These are phyloP conservation scores for Mycetomoellerius zeteki DNA, from an alignment of 1,140 invertebrate species.

Conservation along the genomic window DNA sequence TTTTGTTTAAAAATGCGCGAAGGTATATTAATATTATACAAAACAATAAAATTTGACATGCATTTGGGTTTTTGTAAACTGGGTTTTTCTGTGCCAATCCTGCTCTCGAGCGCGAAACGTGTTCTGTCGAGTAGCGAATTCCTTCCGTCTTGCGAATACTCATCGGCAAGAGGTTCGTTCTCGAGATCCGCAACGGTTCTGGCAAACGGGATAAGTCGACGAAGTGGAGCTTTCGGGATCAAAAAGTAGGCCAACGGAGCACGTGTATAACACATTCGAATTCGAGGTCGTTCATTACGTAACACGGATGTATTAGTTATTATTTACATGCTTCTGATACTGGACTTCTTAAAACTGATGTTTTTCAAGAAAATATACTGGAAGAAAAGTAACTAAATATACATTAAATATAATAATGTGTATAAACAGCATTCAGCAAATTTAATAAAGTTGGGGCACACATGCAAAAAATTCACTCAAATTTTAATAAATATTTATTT, in stretches of 20 bases:
- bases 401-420: too few species aligned
- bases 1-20: too few species aligned
- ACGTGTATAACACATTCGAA: slow-evolving; percentile 63
- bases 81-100: too few species aligned
- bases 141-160: background rate
- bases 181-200: background rate
- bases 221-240: slow-evolving; percentile 70
- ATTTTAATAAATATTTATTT: too few species aligned
- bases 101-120: background rate
- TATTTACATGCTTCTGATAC: slow-evolving; percentile 71
- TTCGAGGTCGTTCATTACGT: slow-evolving; percentile 70
- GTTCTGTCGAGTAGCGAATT: background rate
- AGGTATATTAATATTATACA: too few species aligned
- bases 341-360: slow-evolving; percentile 47
- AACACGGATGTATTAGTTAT: slow-evolving; percentile 71
- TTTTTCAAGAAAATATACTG: background rate
- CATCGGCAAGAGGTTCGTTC: background rate
- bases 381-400: too few species aligned
- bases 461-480: too few species aligned
- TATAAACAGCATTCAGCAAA: too few species aligned
- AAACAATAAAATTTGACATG: too few species aligned
- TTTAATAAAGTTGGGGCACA: too few species aligned
- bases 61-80: too few species aligned
- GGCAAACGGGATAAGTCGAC: slow-evolving; percentile 49
- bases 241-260: slow-evolving; percentile 71